Evolutionary conservation across 2,888 invertebrate species (phyloP).

Genomic region (Ditula angustiorana): DNA sequence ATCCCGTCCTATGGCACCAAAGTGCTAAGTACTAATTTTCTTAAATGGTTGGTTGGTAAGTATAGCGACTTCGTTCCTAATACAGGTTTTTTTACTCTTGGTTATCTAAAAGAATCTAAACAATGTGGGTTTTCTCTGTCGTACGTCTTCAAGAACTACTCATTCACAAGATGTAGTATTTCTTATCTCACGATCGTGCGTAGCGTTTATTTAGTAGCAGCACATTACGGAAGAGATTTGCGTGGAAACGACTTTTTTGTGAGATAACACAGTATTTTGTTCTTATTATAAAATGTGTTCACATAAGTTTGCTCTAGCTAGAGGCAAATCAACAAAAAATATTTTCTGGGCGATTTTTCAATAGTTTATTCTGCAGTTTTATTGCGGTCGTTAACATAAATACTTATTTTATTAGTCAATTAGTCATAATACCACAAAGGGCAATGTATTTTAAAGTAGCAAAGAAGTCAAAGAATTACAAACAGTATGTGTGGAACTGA

Average conservation of each 20-base stretch:
- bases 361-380: too few species aligned
- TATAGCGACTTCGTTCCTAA: too few species aligned
- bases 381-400: neutral
- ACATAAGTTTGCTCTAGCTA: too few species aligned
- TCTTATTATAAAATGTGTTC: neutral
- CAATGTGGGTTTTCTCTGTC: neutral
- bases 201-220: conserved; percentile 12
- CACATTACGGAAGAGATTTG: conserved; percentile 13
- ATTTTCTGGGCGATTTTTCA: too few species aligned
- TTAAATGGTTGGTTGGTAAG: too few species aligned
- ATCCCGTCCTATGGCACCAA: too few species aligned
- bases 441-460: neutral
- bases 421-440: neutral
- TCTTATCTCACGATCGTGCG: conserved; percentile 26
- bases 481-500: conserved; percentile 23
- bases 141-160: neutral
- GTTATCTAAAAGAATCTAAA: neutral
- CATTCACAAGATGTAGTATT: conserved; percentile 14
- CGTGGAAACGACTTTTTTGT: conserved; percentile 5
- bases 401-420: too few species aligned
- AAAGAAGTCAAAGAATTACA: conserved; percentile 6
- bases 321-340: too few species aligned
- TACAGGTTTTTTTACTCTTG: neutral
- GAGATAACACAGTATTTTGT: neutral
- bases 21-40: too few species aligned